A percentile compares a stretch with the other conserved stretches of the same genome.
These are phyloP conservation scores for Palythoa caribaeorum DNA, from an alignment of 92 coral and sea anemone genomes.

Conservation along the genomic window DNA sequence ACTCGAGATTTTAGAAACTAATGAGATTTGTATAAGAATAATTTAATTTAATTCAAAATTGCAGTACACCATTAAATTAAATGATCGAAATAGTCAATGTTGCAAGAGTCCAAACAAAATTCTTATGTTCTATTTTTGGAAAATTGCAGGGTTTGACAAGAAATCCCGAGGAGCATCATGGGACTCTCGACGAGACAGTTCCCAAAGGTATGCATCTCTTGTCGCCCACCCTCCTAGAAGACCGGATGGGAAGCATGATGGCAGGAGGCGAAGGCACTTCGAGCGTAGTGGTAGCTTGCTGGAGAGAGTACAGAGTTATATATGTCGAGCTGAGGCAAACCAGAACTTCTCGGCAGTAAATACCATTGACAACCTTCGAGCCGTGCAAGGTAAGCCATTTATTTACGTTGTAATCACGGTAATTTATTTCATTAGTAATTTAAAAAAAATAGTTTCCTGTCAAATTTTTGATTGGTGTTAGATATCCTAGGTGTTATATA, in stretches of 20 bases:
- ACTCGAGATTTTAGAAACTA: too few relatives aligned
- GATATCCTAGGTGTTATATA: too few relatives aligned
- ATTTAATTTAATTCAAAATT: too few relatives aligned
- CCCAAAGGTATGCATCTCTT: conserved; percentile 74
- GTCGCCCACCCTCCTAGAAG: conserved; percentile 75
- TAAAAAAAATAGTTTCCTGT: too few relatives aligned
- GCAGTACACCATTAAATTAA: too few relatives aligned
- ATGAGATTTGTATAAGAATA: too few relatives aligned
- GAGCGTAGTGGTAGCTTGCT: conserved; percentile 87
- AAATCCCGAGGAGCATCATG: conserved; percentile 76
- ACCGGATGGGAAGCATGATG: conserved; percentile 70
- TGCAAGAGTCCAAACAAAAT: too few relatives aligned
- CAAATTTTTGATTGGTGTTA: too few relatives aligned
- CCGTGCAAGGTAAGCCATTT: conserved; percentile 72
- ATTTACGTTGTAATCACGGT: neutral
- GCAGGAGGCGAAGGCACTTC: conserved; percentile 75
- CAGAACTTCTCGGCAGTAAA: conserved; percentile 62
- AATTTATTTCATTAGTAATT: too few relatives aligned
- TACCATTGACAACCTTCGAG: conserved; percentile 75
- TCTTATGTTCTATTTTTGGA: too few relatives aligned
- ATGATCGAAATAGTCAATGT: too few relatives aligned
- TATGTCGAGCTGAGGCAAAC: conserved; percentile 87
- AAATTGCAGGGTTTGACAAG: conserved; percentile 52
- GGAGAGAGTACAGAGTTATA: conserved; percentile 86
- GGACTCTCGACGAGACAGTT: conserved; percentile 66